Base-by-base conservation (phyloP, 2,888 invertebrate species). In the Eudasyphora cyanicolor region DNA sequence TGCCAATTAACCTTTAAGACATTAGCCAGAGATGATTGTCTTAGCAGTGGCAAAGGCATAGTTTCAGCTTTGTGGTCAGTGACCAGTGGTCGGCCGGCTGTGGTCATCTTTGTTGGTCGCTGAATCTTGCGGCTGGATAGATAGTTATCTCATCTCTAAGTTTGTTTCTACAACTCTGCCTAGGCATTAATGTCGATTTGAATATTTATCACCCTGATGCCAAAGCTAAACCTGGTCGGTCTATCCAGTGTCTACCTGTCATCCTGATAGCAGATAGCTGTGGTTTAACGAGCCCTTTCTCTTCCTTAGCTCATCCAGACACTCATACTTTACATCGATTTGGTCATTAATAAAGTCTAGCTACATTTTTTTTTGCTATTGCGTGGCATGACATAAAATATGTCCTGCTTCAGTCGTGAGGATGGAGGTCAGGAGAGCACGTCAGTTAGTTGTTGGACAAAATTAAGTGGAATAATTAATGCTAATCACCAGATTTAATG, bases 131-230 rank as follows among this genome's bases (percentile, higher is more conserved):
- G 38, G 38, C 19, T 64, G 17, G 35, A 4, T 21, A 1, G 38
- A 0, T 27, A 21, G n/a, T n/a, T 24, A n/a, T 38, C 8, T n/a
- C 57, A n/a, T 19, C 19, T 67, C 51, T 69, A 51, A 8, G 64
- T 73, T 71, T 69, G 49, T 71, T 71, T 80, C 77, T 42, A 71
- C 64, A 75, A 76, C 78, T 76, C 29, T 67, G 71, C 57, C 81
- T 84, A 76, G 78, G 81, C 71, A 71, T 84, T 78, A 76, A 81
- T 84, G 84, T 81, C 84, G 78, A 76, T 84, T 84, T 81, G 78
- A 84, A 81, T 79, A 84, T 84, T 84, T 84, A 84, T 84, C 84
- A 84, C 81, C 78, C 76, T 45, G 60, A 75, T 51, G 78, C 71
- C 73, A 8, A 7, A 14, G 71, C 38, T 12, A 38, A 64, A 64